These are phyloP conservation scores for Conus betulinus DNA, from an alignment of 1,140 invertebrate genomes.

Conservation along the genomic window DNA sequence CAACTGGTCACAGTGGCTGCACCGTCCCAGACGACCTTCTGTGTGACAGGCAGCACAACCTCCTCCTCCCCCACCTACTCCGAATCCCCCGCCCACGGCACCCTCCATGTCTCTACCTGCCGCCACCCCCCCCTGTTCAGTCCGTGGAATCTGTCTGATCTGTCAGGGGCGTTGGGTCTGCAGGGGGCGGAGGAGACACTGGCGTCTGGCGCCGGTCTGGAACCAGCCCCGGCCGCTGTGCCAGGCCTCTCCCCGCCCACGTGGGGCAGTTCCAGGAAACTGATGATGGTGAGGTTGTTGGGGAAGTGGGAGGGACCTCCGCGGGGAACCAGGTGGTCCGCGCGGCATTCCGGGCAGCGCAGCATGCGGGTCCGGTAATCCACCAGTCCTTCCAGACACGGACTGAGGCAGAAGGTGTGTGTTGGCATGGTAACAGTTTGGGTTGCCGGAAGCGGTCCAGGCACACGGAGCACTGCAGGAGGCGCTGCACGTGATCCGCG, in stretches of 20 bases:
- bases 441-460: conserved; percentile 97
- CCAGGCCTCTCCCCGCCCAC: conserved; percentile 88
- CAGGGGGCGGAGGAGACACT: not conserved
- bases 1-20: conserved; percentile 96
- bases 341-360: conserved; percentile 99
- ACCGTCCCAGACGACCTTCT: conserved; percentile 91
- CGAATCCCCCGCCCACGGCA: conserved; percentile 7
- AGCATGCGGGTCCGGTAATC: conserved; percentile 80
- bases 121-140: not conserved
- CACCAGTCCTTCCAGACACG: conserved; percentile 69
- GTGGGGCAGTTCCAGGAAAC: conserved; percentile 80
- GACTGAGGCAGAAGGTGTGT: conserved; percentile 99
- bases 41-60: conserved; percentile 85
- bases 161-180: not conserved
- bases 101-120: conserved; percentile 8
- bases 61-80: conserved; percentile 34
- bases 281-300: conserved; percentile 67
- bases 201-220: not conserved
- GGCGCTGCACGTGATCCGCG: conserved; percentile 89
- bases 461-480: conserved; percentile 98
- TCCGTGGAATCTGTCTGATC: not conserved
- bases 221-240: not conserved
- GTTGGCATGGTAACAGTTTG: conserved; percentile 98
- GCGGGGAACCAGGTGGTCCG: conserved; percentile 94
- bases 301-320: conserved; percentile 61